Evolutionary conservation across 1,140 invertebrate species (phyloP).

Genomic region (Drosophila dunni): DNA sequence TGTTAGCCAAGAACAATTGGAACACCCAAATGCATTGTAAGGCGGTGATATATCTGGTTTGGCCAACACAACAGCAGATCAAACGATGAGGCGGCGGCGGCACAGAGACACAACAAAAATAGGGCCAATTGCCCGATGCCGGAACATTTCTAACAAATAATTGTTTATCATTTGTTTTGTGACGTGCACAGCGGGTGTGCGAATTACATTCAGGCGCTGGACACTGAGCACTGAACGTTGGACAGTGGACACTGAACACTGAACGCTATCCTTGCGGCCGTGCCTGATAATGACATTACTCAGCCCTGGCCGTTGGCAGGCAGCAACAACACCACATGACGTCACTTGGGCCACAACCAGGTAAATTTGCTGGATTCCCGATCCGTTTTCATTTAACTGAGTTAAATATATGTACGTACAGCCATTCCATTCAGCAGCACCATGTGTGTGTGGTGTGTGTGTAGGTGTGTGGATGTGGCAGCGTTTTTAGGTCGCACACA

Average conservation of each 20-base stretch:
- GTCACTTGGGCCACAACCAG: conserved; percentile 46
- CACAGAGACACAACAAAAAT: conserved; percentile 34
- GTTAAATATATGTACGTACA: conserved; percentile 18
- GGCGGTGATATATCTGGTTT: conserved; percentile 64
- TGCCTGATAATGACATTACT: conserved; percentile 78
- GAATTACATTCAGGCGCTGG: conserved; percentile 40
- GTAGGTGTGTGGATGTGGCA: conserved; percentile 25
- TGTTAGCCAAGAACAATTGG: conserved; percentile 67
- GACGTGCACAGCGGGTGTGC: conserved; percentile 55
- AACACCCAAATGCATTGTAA: conserved; percentile 76
- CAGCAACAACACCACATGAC: conserved; percentile 55
- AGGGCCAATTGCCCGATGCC: conserved; percentile 51
- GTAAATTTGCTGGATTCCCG: conserved; percentile 32
- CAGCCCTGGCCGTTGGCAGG: conserved; percentile 16
- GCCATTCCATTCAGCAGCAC: conserved; percentile 31
- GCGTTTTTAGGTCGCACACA: conserved; percentile 54
- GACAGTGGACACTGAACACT: conserved; percentile 20
- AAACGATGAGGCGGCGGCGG: conserved; percentile 32
- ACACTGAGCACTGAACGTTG: background rate
- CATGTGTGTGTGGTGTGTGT: conserved; percentile 12
- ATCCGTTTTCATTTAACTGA: conserved; percentile 46
- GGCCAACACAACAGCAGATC: conserved; percentile 63
- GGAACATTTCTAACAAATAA: conserved; percentile 67
- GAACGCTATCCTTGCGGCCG: conserved; percentile 62
- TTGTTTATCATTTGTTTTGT: conserved; percentile 78